A percentile compares a stretch with the other conserved stretches of the same genome.
Evolutionary conservation across 2,888 invertebrate genomes (phyloP).

Genomic region (Acanthococcus lagerstroemiae): DNA sequence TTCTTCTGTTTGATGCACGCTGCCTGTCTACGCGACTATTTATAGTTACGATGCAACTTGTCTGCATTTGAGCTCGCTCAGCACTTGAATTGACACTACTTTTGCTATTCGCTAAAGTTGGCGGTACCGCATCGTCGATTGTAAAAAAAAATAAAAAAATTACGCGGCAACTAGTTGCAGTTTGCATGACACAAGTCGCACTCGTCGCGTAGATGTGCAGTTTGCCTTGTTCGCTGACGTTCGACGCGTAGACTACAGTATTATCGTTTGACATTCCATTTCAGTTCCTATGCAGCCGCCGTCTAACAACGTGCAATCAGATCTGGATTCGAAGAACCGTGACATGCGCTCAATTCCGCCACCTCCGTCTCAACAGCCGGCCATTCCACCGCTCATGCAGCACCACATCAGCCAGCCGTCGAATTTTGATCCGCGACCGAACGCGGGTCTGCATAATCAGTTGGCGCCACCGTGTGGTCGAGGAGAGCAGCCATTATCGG

Average conservation of each 20-base stretch:
- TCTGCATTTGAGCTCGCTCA: too few relatives aligned
- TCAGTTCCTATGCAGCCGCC: conserved; percentile 14
- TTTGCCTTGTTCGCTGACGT: not conserved
- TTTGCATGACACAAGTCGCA: not conserved
- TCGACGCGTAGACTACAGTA: too few relatives aligned
- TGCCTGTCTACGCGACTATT: too few relatives aligned
- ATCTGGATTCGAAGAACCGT: not conserved
- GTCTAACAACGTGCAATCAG: conserved; percentile 5
- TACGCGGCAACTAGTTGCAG: too few relatives aligned
- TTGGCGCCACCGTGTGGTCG: not conserved
- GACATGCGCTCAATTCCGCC: conserved; percentile 2
- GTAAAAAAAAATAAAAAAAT: too few relatives aligned
- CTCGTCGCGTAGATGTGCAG: not conserved
- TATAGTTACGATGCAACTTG: too few relatives aligned
- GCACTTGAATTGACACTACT: too few relatives aligned
- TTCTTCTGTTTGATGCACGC: too few relatives aligned
- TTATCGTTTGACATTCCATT: not conserved
- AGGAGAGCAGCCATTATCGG: conserved; percentile 1
- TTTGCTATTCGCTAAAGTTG: too few relatives aligned
- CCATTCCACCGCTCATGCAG: conserved; percentile 7
- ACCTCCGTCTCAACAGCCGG: not conserved
- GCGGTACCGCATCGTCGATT: too few relatives aligned
- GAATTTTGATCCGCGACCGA: conserved; percentile 8
- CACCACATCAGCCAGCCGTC: not conserved
- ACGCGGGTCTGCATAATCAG: not conserved